phyloP scores from a whole-genome alignment of 2,113 vertebrate genomes.

The Cariama cristata region DNA sequence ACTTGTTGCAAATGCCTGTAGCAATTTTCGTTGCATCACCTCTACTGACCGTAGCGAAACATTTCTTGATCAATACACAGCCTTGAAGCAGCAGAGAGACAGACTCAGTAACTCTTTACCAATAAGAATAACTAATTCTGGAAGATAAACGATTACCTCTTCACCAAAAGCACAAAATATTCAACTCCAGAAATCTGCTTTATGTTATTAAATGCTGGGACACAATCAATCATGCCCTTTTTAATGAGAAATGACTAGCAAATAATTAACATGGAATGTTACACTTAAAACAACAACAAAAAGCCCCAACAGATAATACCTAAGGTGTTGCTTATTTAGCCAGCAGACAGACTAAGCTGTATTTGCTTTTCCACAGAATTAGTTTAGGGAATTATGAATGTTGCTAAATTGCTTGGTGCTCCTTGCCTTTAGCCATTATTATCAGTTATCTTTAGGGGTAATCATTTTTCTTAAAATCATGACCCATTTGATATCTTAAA shows the following conservation, averaged over 20 bases:
- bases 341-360: background rate
- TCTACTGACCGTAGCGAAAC: background rate
- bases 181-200: background rate
- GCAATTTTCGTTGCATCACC: background rate
- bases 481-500: constrained; percentile 80
- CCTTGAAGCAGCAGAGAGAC: background rate
- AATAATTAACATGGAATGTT: background rate
- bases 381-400: constrained; percentile 31
- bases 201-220: background rate
- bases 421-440: constrained; percentile 38
- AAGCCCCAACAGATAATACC: background rate
- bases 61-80: background rate
- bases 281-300: background rate
- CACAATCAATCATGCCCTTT: background rate
- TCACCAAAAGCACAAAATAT: background rate
- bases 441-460: constrained; percentile 63
- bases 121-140: background rate
- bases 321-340: background rate
- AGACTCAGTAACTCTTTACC: background rate
- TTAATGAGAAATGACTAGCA: background rate
- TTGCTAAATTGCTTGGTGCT: constrained; percentile 6
- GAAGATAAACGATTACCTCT: background rate
- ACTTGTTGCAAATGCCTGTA: background rate
- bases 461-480: constrained; percentile 77
- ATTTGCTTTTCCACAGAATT: constrained; percentile 34